These are phyloP conservation scores for Leptopilina drosophilae DNA, from an alignment of 2,888 invertebrate species.

Conservation along the genomic window DNA sequence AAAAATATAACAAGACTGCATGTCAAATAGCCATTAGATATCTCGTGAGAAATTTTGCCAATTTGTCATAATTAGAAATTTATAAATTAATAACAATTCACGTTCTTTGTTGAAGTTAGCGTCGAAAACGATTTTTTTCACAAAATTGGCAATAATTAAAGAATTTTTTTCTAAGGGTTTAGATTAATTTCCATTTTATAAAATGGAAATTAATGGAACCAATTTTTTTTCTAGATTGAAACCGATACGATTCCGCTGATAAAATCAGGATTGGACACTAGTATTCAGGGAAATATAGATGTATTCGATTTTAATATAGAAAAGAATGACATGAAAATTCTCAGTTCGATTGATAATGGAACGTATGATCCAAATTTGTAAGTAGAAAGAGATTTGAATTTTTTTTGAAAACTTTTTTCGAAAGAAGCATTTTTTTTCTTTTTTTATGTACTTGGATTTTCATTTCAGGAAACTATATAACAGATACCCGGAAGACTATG, in stretches of 20 bases:
- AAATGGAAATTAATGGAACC: neutral
- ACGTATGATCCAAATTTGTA: neutral
- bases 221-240: conserved; percentile 59
- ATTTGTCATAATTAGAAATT: neutral
- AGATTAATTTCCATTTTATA: no score
- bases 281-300: conserved; percentile 82
- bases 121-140: no score
- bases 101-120: no score
- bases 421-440: no score
- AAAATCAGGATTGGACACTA: conserved; percentile 81
- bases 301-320: conserved; percentile 82
- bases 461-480: no score
- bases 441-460: no score
- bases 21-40: conserved; percentile 86
- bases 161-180: no score
- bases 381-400: neutral
- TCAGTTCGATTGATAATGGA: neutral
- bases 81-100: neutral
- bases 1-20: conserved; percentile 82
- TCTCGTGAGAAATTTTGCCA: conserved; percentile 75
- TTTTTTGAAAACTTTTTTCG: neutral
- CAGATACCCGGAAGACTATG: no score
- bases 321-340: conserved; percentile 77
- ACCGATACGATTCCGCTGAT: conserved; percentile 80
- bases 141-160: no score